Evolutionary conservation across 2,113 vertebrate genomes (phyloP), one percentile per base, ranked within the genome.

Genomic region (Pycnonotus jocosus): DNA sequence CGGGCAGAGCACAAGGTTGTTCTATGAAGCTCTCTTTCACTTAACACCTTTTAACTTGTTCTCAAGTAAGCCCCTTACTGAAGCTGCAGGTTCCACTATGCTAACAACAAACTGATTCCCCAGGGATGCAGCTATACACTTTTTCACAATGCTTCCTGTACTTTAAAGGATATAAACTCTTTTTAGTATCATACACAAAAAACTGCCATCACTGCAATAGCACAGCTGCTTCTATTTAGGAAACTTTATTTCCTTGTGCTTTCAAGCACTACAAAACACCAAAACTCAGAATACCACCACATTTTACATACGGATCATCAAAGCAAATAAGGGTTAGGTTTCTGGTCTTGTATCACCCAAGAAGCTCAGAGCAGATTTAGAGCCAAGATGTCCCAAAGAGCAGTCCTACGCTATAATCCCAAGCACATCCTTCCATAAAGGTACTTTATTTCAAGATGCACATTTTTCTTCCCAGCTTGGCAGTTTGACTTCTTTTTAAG

Each of bases 401-500:
- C 42, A 60, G 64, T 57, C 31, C 48, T 72, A 56, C 25, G 33
- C 27, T 54, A 30, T 69, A 87, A 89, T 48, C 62, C 57, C 56
- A 92, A 86, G 53, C 56, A 88, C 37, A 92, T 64, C 62, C 48
- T 90, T 91, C 93, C 48, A 79, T 31, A 85, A 85, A 95, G 73
- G 79, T 87, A 86, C 37, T 92, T 93, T 33, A 85, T 72, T 88
- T 74, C 58, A 82, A 85, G 87, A 92, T 35, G 57, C 9, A 66
- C 50, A 44, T 85, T 90, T 76, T 92, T 54, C 45, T 83, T 91
- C 80, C 31, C 70, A 92, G 66, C 54, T 88, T 82, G 60, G 76
- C n/a, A 90, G 28, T 60, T 30, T 66, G 27, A 37, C 42, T 92
- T 93, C 69, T 94, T 95, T 81, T 92, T 60, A 81, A 96, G 69